phyloP scores from a whole-genome alignment of 2,797 vertebrate genomes.

The Macropus fuliginosus region DNA sequence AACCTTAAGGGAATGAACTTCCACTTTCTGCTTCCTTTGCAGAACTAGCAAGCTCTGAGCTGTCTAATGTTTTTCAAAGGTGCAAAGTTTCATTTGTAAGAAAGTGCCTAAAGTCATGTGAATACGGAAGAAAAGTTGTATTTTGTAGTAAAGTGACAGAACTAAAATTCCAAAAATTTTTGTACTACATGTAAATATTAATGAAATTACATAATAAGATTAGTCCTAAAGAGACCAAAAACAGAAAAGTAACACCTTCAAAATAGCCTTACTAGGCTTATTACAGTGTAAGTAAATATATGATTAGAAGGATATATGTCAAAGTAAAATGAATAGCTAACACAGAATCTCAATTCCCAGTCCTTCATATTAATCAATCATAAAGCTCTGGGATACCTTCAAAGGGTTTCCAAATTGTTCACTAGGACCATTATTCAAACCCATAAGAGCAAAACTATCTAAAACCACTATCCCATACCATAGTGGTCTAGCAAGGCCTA shows the following conservation, averaged over 20 bases:
- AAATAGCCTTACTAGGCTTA: not conserved
- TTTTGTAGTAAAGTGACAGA: not conserved
- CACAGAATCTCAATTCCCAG: not conserved
- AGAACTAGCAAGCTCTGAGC: not conserved
- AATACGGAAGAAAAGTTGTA: not conserved
- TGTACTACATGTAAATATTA: not conserved
- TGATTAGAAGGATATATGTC: not conserved
- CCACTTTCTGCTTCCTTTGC: not conserved
- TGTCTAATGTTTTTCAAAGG: not conserved
- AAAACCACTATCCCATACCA: not conserved
- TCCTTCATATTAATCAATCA: not conserved
- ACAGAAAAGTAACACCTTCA: not conserved
- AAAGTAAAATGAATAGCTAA: not conserved
- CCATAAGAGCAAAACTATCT: not conserved
- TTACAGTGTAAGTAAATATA: not conserved
- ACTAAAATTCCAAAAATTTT: not conserved
- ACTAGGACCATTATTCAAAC: not conserved
- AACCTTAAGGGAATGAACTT: not conserved
- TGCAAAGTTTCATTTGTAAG: not conserved
- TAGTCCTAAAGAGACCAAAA: not conserved
- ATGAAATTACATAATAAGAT: not conserved
- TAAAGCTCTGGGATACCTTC: not conserved
- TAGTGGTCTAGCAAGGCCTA: not conserved
- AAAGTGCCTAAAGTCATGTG: not conserved
- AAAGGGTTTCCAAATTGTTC: not conserved